Base-by-base conservation (phyloP, 2,797 vertebrate species). In the Pipistrellus pipistrellus region DNA sequence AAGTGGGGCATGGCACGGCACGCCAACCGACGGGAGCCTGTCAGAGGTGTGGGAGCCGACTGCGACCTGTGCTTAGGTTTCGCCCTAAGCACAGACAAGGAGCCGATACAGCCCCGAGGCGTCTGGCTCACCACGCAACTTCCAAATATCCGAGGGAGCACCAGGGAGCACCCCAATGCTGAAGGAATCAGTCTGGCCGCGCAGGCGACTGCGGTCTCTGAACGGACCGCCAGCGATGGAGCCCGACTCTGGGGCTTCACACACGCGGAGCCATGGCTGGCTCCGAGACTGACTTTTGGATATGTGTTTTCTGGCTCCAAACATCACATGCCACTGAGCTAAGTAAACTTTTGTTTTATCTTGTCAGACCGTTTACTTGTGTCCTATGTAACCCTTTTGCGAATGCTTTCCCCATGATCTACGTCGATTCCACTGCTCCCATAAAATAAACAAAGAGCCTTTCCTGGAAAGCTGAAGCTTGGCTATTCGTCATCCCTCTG, bases 1-100 rank as follows among this genome's bases (percentile, higher is more conserved):
- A 96, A 97, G 88, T 97, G 97, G 97, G 95, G 97, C 97, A 96
- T 94, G 97, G 95, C 95, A 95, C 13, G 93, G 90, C 97, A 97
- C 97, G 97, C 97, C 97, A 95, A 96, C 73, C 97, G 96, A 97
- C 94, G 51, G 35, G 38, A 68, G 57, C 59, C 77, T 91, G 66
- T 96, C 35, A 72, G 38, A 12, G 32, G 44, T 27, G 96, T 48
- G 81, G 53, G 77, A 97, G 97, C 96, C 95, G 96, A 97, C 95
- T 94, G 96, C 96, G 86, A 97, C 97, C 95, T 76, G 83, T 95
- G 96, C 95, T 97, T 78, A 96, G 66, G 55, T 97, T 97, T 97
- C 95, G 96, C 89, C 97, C 84, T 91, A 98, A 94, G 73, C 77
- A 73, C 94, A 96, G 84, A 95, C 97, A 97, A 93, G 93, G 92